Base-by-base conservation (phyloP, 2,888 invertebrate species). In the Polydrusus pterygomalis region DNA sequence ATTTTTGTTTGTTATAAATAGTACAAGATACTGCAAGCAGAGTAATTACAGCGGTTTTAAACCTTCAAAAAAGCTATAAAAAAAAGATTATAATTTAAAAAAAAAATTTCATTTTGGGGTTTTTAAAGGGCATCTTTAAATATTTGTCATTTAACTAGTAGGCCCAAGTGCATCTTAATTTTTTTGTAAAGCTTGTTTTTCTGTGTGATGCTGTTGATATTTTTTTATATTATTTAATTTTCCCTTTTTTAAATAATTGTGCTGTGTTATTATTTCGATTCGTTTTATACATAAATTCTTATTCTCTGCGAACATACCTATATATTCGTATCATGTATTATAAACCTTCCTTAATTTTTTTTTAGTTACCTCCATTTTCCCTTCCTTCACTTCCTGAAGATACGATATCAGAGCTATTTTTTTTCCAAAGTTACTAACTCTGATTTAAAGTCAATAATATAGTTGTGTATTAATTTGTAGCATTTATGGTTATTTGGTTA, bases 381-480 rank as follows among this genome's bases (percentile, higher is more conserved):
- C 8, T 51, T 45, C 74, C 20, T 47, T 47, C 30, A 43, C n/a
- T 25, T 45, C 47, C 65, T 17, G 25, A 80, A 82, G 81, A 80
- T 81, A 80, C 82, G 81, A 80, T 82, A 82, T 81, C 84, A 83
- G 84, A 84, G 83, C 83, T 82, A 81, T 80, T 82, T 79, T 80
- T n/a, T 77, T 82, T 79, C 73, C 72, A 63, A 75, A 78, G 63
- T 63, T 70, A 75, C 75, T 75, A 75, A 75, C 65, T 40, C 54
- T 75, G 70, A 68, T 75, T 65, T 73, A 25, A 45, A 65, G 56
- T 65, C 47, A 56, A 17, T 60, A 38, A 60, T 17, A 38, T 17
- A 10, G n/a, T 40, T 54, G 6, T 38, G 18, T 18, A 10, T 18
- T 60, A 17, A 38, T 38, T 38, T 38, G 25, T 30, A 38, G n/a